Evolutionary conservation across 2,797 vertebrate genomes (phyloP).

Genomic region (Hylomyscus alleni): DNA sequence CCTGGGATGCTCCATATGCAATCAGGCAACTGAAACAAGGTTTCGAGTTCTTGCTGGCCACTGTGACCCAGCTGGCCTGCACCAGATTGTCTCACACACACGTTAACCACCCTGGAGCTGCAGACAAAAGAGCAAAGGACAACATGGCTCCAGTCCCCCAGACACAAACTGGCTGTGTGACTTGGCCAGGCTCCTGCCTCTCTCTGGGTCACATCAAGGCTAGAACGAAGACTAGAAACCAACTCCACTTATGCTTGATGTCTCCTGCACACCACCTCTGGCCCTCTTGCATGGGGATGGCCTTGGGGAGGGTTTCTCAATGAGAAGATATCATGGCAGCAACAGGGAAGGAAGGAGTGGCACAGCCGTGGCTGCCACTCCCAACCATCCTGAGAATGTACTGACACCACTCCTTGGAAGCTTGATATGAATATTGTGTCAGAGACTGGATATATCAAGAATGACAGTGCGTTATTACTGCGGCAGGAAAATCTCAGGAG

Average conservation of each 20-base stretch:
- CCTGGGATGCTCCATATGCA: neutral
- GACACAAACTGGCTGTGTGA: neutral
- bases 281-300: neutral
- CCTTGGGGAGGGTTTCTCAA: neutral
- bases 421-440: constrained; percentile 92
- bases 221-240: neutral
- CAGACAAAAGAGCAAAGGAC: neutral
- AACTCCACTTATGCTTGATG: accelerated
- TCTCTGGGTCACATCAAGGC: constrained; percentile 16
- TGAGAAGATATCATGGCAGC: neutral
- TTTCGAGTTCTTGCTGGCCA: accelerated
- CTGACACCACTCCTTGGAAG: constrained; percentile 83
- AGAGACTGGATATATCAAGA: constrained; percentile 92
- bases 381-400: constrained; percentile 72
- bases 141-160: neutral
- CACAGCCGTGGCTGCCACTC: neutral
- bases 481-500: constrained; percentile 89
- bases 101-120: neutral
- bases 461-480: constrained; percentile 93
- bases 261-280: neutral
- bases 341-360: accelerated
- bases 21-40: neutral
- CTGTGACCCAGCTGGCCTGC: accelerated
- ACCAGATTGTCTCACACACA: neutral
- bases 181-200: neutral